These are phyloP conservation scores for Scaptodrosophila lebanonensis DNA, from an alignment of 1,140 invertebrate species.

Conservation along the genomic window DNA sequence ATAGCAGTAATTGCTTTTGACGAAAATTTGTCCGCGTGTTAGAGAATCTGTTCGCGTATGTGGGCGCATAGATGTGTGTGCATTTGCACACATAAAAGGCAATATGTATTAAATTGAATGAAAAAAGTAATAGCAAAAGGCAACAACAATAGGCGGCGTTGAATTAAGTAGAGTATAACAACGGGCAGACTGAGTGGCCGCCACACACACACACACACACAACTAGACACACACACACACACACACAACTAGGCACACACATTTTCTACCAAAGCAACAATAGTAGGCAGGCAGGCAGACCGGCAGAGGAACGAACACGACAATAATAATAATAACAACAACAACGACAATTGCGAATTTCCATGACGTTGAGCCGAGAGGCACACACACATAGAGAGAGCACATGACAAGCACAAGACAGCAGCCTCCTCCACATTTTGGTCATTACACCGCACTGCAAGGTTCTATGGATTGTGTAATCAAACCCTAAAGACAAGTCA, in stretches of 20 bases:
- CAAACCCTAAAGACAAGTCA: too few species aligned
- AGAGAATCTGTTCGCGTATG: neutral
- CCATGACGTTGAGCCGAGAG: too few species aligned
- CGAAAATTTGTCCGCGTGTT: constrained; percentile 24
- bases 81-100: constrained; percentile 38
- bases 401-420: too few species aligned
- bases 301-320: too few species aligned
- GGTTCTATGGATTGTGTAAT: too few species aligned
- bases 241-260: constrained; percentile 25
- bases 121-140: constrained; percentile 48
- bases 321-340: too few species aligned
- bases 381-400: too few species aligned
- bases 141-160: constrained; percentile 10
- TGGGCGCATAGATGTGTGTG: constrained; percentile 13
- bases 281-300: too few species aligned
- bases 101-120: constrained; percentile 69
- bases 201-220: constrained; percentile 9
- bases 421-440: too few species aligned
- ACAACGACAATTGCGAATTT: too few species aligned
- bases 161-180: constrained; percentile 51
- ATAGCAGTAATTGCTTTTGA: constrained; percentile 65
- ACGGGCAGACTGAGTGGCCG: constrained; percentile 15
- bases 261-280: constrained; percentile 41
- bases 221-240: neutral
- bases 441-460: too few species aligned